Evolutionary conservation across 1,140 invertebrate genomes (phyloP), one percentile per base, ranked within the genome.

Genomic region (Gryllus bimaculatus): DNA sequence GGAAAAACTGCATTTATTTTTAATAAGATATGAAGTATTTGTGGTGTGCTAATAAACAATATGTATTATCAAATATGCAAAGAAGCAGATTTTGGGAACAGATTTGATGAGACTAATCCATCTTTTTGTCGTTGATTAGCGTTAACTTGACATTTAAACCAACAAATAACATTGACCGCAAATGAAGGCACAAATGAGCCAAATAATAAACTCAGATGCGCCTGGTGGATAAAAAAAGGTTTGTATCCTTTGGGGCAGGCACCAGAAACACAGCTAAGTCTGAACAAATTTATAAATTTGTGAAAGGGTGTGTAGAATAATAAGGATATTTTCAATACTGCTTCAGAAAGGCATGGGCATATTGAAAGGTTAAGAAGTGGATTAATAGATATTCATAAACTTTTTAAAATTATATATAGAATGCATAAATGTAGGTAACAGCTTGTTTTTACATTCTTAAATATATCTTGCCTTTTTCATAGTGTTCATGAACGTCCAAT

Each of bases 121-220:
- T 39, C 26, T n/a, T 39, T 39, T 39, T 39, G 26, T 39, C 26
- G n/a, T n/a, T n/a, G n/a, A n/a, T n/a, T 39, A 2, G 26, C 26
- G 1, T 2, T 39, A 39, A 39, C n/a, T 48, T 79, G 79, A 79
- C 92, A 85, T 85, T 94, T 94, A 75, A 93, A 89, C 82, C 91
- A 92, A 82, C 93, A 93, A 2, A 94, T 83, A 80, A 94, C 92
- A 82, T 94, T 94, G 21, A 93, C 91, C 93, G n/a, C 93, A 94
- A 47, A 91, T 85, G 80, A 94, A 91, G 12, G 92, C 90, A 49
- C 90, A 92, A 0, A n/a, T n/a, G 89, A 85, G 4, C 91, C 39
- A 94, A 92, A 82, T 92, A 94, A 0, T 91, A 89, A 0, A 94
- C 91, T 13, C 93, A n/a, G n/a, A 85, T 74, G 91, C 88, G 76